phyloP scores from a whole-genome alignment of 2,113 vertebrate species.

The Ptilonorhynchus violaceus region DNA sequence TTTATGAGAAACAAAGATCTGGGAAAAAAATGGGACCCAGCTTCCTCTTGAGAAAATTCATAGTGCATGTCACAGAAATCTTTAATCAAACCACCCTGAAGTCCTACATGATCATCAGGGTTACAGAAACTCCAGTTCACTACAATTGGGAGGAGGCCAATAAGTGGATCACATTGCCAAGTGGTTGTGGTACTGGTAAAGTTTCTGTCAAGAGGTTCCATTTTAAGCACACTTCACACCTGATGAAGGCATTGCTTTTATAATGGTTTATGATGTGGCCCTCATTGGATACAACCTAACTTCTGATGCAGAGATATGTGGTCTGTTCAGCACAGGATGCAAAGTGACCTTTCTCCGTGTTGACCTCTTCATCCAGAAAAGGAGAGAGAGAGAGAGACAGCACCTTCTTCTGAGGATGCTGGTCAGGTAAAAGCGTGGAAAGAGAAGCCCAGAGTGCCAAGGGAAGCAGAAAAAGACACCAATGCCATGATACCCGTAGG shows the following conservation, averaged over 20 bases:
- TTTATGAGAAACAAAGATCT: not conserved
- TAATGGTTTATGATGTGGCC: not conserved
- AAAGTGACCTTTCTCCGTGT: not conserved
- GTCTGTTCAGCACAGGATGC: not conserved
- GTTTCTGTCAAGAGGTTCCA: not conserved
- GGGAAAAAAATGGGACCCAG: not conserved
- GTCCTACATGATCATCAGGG: rapidly evolving
- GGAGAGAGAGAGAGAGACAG: not conserved
- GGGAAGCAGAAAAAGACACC: not conserved
- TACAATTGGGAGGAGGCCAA: not conserved
- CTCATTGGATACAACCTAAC: not conserved
- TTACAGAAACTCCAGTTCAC: not conserved
- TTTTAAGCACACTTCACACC: not conserved
- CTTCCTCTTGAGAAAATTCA: not conserved
- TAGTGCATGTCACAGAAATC: not conserved
- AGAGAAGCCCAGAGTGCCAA: not conserved
- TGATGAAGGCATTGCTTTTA: conserved; percentile 19
- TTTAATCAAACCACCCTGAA: not conserved
- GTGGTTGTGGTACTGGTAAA: not conserved
- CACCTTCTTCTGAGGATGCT: not conserved
- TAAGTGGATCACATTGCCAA: not conserved
- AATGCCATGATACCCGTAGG: not conserved
- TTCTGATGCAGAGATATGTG: not conserved
- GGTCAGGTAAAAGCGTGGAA: not conserved
- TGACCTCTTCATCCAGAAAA: not conserved